Evolutionary conservation across 2,113 vertebrate genomes (phyloP), one percentile per base, ranked within the genome.

Genomic region (Melanocharis versteri): DNA sequence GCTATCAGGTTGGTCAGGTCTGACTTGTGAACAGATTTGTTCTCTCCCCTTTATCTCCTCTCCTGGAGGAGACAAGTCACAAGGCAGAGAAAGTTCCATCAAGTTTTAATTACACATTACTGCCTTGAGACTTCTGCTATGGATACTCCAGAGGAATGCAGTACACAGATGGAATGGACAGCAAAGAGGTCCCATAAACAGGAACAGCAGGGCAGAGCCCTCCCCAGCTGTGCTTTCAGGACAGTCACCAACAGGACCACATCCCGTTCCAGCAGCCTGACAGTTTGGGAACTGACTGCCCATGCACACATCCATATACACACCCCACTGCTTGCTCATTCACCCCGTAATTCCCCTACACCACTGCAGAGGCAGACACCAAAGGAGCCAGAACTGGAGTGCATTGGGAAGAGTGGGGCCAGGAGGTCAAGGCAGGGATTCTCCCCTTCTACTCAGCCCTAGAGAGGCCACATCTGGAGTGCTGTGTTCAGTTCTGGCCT

Each of bases 351-450:
- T 14, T 76, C 26, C 30, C 40, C 26, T 15, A 8, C 19, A 15
- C 22, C 35, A 35, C 60, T 22, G 39, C 39, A 65, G 31, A 75
- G 7, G 44, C 50, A 44, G 72, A 39, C 15, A 33, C 22, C 0
- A 2, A 75, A 75, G 26, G 28, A 65, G 66, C 21, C 71, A 54
- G 24, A 60, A 39, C 13, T 64, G 33, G 24, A 12, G 8, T 69
- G n/a, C 30, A 47, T 26, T 28, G 4, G 7, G 30, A 88, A 31
- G 58, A 56, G 17, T 22, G 14, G 10, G 17, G 11, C 9, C 66
- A 35, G 48, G 26, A 71, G 22, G 26, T 26, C 0, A 0, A 64
- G 21, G 26, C 5, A 10, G 35, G 5, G 26, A 65, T 37, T 42
- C 15, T 72, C 26, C 12, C 24, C 27, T 15, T 17, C 44, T 72